phyloP scores from a whole-genome alignment of 2,888 invertebrate species.

The Cephus pulcher region DNA sequence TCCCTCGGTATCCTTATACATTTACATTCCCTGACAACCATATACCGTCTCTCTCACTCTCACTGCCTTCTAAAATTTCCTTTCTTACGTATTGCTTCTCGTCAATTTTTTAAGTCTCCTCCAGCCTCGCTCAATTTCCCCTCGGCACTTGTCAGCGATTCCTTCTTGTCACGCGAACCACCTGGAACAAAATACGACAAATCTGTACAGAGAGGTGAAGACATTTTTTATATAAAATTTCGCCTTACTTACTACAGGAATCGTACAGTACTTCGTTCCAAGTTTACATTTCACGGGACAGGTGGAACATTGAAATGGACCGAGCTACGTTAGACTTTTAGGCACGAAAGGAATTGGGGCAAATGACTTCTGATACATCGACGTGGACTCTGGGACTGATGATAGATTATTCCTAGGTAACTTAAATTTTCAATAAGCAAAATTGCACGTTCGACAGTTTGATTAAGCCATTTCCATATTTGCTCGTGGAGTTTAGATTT shows the following conservation, averaged over 20 bases:
- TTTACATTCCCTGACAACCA: neutral
- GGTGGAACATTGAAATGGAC: neutral
- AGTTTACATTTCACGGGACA: neutral
- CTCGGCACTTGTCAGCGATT: neutral
- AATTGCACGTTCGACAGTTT: neutral
- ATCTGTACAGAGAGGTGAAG: neutral
- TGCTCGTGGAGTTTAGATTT: neutral
- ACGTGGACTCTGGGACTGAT: too few relatives aligned
- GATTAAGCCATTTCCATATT: neutral
- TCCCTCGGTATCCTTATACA: neutral
- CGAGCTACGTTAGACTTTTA: neutral
- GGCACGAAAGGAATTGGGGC: neutral
- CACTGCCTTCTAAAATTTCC: neutral
- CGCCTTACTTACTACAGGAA: neutral
- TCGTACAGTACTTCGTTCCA: neutral
- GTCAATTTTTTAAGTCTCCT: neutral
- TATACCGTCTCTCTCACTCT: neutral
- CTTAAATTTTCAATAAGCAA: neutral
- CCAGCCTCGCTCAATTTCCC: neutral
- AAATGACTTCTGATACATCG: too few relatives aligned
- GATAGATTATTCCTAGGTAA: neutral
- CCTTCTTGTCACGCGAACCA: neutral
- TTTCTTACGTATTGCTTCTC: neutral
- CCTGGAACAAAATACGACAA: neutral
- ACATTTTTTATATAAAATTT: neutral